phyloP scores from a whole-genome alignment of 2,888 invertebrate genomes.

The Thelaira solivaga region DNA sequence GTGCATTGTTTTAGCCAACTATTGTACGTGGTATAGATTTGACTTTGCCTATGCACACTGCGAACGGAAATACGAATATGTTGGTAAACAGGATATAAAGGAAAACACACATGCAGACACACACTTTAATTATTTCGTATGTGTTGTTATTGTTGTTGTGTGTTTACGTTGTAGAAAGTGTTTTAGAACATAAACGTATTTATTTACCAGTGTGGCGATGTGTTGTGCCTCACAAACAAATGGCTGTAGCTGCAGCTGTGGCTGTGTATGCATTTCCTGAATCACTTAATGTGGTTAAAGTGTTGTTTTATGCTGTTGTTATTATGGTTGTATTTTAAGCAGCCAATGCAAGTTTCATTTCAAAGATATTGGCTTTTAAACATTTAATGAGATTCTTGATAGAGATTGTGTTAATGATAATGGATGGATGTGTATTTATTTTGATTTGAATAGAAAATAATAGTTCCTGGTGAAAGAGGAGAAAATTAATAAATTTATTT shows the following conservation, averaged over 20 bases:
- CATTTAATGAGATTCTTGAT: conserved; percentile 34
- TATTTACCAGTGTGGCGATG: background rate
- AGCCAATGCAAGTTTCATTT: conserved; percentile 16
- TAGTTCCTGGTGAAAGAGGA: no score
- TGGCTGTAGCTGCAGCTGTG: no score
- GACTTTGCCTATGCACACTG: background rate
- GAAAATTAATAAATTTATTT: no score
- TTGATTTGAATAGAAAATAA: background rate
- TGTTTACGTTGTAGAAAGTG: conserved; percentile 14
- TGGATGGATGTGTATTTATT: background rate
- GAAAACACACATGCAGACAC: background rate
- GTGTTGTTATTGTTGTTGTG: no score
- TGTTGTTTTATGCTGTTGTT: conserved; percentile 9
- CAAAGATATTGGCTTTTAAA: conserved; percentile 39
- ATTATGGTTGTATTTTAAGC: conserved; percentile 5
- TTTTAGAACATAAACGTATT: background rate
- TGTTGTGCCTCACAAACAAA: background rate
- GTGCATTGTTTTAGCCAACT: background rate
- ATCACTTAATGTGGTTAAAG: conserved; percentile 26
- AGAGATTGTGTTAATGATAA: background rate
- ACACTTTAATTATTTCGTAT: background rate
- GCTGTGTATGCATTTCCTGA: conserved; percentile 25
- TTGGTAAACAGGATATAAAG: conserved; percentile 39
- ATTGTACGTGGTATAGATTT: background rate
- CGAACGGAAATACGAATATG: no score